These are phyloP conservation scores for Cordilura impudica DNA, from an alignment of 2,888 invertebrate species.

Conservation along the genomic window DNA sequence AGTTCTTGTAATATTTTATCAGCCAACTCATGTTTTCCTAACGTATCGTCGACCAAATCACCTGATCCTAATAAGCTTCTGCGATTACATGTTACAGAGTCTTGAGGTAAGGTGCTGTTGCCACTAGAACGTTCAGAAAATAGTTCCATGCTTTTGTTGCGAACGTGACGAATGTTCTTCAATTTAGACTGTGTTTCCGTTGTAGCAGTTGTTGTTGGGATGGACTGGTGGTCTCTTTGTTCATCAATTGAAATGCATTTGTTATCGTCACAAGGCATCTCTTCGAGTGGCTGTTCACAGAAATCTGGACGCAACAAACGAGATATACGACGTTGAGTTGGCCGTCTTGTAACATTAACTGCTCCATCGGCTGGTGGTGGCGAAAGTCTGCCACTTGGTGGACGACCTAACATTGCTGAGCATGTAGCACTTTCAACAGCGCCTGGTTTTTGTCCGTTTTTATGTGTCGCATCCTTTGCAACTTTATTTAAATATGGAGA, in stretches of 20 bases:
- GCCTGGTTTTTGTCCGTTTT: conserved; percentile 70
- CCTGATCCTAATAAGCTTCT: conserved; percentile 70
- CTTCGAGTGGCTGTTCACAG: conserved; percentile 82
- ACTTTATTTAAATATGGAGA: conserved; percentile 74
- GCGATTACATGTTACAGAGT: conserved; percentile 62
- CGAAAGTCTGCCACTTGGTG: conserved; percentile 74
- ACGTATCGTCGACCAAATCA: conserved; percentile 64
- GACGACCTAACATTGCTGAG: conserved; percentile 69
- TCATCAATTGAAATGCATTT: conserved; percentile 62
- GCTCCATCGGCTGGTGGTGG: conserved; percentile 67
- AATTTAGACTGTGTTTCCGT: conserved; percentile 30
- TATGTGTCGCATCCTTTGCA: conserved; percentile 57
- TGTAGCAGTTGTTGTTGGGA: neutral
- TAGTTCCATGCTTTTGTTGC: conserved; percentile 75
- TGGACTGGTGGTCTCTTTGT: neutral
- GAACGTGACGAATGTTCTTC: conserved; percentile 67
- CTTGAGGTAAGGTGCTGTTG: conserved; percentile 17
- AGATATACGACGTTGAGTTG: conserved; percentile 82
- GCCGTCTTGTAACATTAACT: conserved; percentile 72
- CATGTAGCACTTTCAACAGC: conserved; percentile 65
- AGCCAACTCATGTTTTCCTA: conserved; percentile 73
- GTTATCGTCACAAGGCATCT: conserved; percentile 80
- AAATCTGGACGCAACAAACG: conserved; percentile 89
- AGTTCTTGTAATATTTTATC: conserved; percentile 76
- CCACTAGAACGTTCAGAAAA: conserved; percentile 64